These are phyloP conservation scores for Nephrotoma appendiculata DNA, from an alignment of 2,888 invertebrate genomes.

Conservation along the genomic window DNA sequence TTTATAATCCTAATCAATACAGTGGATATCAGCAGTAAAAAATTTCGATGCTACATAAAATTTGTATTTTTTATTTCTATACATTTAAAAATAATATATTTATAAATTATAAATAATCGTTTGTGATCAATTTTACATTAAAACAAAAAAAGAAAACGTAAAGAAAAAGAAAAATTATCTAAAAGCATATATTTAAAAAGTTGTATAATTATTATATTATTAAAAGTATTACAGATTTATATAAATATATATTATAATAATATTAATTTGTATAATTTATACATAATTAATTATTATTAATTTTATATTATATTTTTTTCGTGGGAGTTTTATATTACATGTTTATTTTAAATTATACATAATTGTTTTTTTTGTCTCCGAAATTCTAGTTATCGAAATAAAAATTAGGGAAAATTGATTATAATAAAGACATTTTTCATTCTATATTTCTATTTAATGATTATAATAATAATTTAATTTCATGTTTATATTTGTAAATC, in stretches of 20 bases:
- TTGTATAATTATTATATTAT: background rate
- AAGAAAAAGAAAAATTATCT: background rate
- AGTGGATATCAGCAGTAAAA: slow-evolving; percentile 13
- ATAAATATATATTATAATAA: background rate
- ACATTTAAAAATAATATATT: background rate
- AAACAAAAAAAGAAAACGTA: background rate
- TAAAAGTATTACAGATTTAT: background rate
- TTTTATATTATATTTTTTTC: background rate
- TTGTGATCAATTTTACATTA: slow-evolving; percentile 2
- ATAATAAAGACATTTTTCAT: background rate
- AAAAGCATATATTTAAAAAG: background rate
- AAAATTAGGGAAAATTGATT: background rate
- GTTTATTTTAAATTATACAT: background rate
- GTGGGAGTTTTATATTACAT: background rate
- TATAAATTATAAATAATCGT: background rate
- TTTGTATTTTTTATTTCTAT: background rate
- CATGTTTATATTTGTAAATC: background rate
- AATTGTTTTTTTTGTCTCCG: background rate
- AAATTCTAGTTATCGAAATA: background rate
- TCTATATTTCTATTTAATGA: background rate
- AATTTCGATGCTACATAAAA: background rate
- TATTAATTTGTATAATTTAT: background rate
- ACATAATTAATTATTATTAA: background rate
- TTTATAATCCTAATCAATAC: slow-evolving; percentile 19
- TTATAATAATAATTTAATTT: background rate